Conservation (phyloP, 2,113 vertebrate species). For the Actinemys pallida region DNA sequence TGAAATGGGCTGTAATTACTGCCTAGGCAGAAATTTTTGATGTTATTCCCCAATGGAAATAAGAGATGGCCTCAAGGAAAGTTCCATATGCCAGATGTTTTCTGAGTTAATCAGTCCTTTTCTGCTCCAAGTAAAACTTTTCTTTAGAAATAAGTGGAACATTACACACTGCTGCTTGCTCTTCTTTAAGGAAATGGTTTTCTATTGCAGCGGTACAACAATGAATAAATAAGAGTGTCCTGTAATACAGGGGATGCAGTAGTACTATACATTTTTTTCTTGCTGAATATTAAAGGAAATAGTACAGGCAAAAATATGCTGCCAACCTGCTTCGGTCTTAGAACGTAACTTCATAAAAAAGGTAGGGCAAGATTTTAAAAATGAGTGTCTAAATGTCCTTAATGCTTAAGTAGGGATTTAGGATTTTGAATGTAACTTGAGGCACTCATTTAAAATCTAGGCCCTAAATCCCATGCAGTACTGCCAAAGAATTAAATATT, state of each 20-base stretch:
- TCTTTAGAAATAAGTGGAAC: fast-evolving
- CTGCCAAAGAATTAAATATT: not conserved
- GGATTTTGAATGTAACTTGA: not conserved
- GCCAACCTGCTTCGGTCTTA: not conserved
- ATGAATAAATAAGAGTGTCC: not conserved
- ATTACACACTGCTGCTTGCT: not conserved
- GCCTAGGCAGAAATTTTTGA: not conserved
- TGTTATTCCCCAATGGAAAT: not conserved
- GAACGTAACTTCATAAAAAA: not conserved
- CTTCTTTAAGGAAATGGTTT: fast-evolving
- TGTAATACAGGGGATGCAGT: fast-evolving
- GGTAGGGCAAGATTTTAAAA: not conserved
- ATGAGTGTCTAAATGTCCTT: not conserved
- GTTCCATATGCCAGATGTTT: slow-evolving; percentile 36
- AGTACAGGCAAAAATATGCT: not conserved
- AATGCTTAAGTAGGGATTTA: not conserved
- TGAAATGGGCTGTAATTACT: slow-evolving; percentile 4
- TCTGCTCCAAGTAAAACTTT: fast-evolving
- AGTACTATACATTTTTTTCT: not conserved
- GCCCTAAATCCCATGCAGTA: not conserved
- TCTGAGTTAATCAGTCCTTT: fast-evolving
- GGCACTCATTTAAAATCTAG: not conserved
- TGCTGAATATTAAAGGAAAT: not conserved
- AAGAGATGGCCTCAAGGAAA: not conserved
- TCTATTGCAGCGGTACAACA: not conserved